Percentiles rank a stretch among this genome's conserved stretches.
Evolutionary conservation across 2,888 invertebrate species (phyloP).

Genomic region (Oligia fasciuncula): DNA sequence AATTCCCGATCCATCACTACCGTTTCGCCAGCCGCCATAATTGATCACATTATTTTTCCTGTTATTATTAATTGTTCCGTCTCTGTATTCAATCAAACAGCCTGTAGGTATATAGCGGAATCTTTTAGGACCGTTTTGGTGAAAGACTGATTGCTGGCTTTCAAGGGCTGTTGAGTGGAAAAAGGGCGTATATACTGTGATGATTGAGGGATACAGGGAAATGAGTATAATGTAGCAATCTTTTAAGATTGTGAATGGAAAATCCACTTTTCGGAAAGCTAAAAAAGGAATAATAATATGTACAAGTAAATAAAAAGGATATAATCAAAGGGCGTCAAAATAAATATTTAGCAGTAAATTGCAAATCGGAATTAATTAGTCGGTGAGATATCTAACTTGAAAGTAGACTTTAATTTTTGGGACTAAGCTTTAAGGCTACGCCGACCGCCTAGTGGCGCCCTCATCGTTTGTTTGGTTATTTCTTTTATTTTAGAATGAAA

Average conservation of each 20-base stretch:
- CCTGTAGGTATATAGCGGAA: constrained; percentile 48
- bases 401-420: not conserved
- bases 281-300: not conserved
- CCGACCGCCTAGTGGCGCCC: too few species aligned
- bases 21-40: constrained; percentile 70
- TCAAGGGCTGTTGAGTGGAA: constrained; percentile 20
- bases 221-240: constrained; percentile 11
- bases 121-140: constrained; percentile 55
- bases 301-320: too few species aligned
- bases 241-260: not conserved
- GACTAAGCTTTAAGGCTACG: not conserved
- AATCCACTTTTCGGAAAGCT: not conserved
- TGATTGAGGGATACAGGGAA: constrained; percentile 45
- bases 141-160: constrained; percentile 59
- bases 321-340: too few species aligned
- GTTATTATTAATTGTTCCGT: constrained; percentile 73
- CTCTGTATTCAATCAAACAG: constrained; percentile 71
- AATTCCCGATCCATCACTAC: constrained; percentile 66
- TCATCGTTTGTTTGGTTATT: too few species aligned
- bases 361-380: not conserved
- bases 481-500: too few species aligned
- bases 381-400: not conserved
- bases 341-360: too few species aligned
- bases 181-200: constrained; percentile 19
- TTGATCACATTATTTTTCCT: constrained; percentile 76